These are phyloP conservation scores for Automeris io DNA, from an alignment of 2,888 invertebrate genomes.

Conservation along the genomic window DNA sequence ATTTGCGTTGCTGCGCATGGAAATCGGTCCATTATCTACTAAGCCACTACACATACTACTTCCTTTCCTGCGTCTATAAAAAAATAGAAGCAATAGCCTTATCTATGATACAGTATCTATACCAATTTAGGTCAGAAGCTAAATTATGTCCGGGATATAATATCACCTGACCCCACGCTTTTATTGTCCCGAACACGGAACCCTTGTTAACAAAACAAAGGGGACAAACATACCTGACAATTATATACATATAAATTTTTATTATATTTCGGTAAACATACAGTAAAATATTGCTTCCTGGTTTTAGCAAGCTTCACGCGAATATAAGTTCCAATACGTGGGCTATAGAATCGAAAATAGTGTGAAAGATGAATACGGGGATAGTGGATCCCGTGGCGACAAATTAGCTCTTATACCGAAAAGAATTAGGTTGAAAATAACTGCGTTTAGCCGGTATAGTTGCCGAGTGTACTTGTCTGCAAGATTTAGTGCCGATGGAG, in stretches of 20 bases:
- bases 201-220: constrained; percentile 5
- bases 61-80: too few species aligned
- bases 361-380: background rate
- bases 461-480: background rate
- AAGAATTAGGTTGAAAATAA: constrained; percentile 30
- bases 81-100: too few species aligned
- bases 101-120: too few species aligned
- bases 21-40: too few species aligned
- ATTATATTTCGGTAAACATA: constrained; percentile 5
- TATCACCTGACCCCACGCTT: background rate
- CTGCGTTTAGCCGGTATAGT: background rate
- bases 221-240: constrained; percentile 1
- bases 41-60: too few species aligned
- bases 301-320: background rate
- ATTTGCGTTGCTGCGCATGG: too few species aligned
- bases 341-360: background rate
- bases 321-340: background rate
- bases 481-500: constrained; percentile 35
- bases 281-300: background rate
- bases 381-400: background rate
- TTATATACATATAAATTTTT: constrained; percentile 3
- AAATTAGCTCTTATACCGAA: constrained; percentile 1
- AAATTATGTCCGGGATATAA: background rate
- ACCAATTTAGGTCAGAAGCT: too few species aligned
- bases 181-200: background rate